A percentile compares a stretch with the other conserved stretches of the same genome.
phyloP scores from a whole-genome alignment of 2,113 vertebrate species.

The Aix galericulata region DNA sequence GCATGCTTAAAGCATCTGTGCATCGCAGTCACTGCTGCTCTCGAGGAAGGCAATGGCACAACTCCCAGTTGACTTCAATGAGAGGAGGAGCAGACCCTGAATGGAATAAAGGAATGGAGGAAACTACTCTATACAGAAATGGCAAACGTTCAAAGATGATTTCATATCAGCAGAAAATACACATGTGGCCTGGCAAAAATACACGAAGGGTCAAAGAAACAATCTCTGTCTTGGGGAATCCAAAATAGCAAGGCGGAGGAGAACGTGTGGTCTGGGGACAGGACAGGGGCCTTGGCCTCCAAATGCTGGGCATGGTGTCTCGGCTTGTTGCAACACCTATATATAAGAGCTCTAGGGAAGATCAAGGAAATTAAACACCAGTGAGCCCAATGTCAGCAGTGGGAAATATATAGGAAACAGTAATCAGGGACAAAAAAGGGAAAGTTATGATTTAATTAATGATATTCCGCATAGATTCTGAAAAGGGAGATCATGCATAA shows the following conservation, averaged over 20 bases:
- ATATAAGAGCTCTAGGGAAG: constrained; percentile 70
- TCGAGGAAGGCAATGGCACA: constrained; percentile 69
- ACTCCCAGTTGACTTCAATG: constrained; percentile 68
- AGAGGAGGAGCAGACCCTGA: constrained; percentile 65
- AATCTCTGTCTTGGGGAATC: background rate
- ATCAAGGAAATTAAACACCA: constrained; percentile 77
- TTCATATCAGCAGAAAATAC: constrained; percentile 66
- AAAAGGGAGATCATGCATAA: constrained; percentile 82
- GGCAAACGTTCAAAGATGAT: constrained; percentile 65
- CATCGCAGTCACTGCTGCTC: constrained; percentile 34
- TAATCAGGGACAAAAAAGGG: constrained; percentile 80
- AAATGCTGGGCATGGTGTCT: background rate
- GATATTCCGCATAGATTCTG: constrained; percentile 83
- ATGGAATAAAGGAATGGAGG: constrained; percentile 42
- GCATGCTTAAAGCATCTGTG: constrained; percentile 6
- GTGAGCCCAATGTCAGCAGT: constrained; percentile 73
- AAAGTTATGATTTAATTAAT: constrained; percentile 86
- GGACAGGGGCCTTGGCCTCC: background rate
- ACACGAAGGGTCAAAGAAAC: constrained; percentile 5
- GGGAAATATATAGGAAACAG: constrained; percentile 77
- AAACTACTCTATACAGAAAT: constrained; percentile 64
- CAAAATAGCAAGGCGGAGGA: background rate
- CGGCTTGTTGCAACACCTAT: constrained; percentile 41
- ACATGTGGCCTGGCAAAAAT: constrained; percentile 33
- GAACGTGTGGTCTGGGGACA: background rate